These are phyloP conservation scores for Poeciliopsis gracilis DNA, from an alignment of 2,797 vertebrate species.

Conservation along the genomic window DNA sequence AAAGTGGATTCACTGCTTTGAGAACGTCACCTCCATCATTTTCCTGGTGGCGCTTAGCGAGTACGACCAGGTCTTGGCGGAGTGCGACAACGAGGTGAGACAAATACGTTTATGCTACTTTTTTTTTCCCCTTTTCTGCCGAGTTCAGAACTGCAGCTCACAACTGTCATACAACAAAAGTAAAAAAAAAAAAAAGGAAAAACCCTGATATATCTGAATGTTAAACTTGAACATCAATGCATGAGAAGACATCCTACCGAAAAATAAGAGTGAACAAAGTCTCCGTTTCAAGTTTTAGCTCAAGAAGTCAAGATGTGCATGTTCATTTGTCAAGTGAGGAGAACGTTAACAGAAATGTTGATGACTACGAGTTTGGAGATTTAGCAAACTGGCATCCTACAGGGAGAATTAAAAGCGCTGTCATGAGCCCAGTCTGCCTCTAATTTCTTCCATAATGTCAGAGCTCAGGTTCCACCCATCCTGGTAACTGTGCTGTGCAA, in stretches of 20 bases:
- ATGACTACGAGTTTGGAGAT: neutral
- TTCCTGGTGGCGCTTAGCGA: conserved; percentile 93
- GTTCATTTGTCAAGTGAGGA: neutral
- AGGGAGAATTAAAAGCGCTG: neutral
- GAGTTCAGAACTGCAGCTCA: neutral
- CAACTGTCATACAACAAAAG: neutral
- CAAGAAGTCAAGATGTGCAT: neutral
- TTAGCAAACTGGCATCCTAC: neutral
- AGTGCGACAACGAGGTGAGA: conserved; percentile 90
- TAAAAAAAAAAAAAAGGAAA: too few relatives aligned
- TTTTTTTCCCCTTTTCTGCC: neutral
- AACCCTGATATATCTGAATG: neutral
- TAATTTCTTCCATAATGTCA: neutral
- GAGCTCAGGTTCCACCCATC: neutral
- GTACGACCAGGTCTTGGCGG: conserved; percentile 92
- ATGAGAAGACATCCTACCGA: neutral
- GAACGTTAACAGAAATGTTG: neutral
- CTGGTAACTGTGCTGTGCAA: neutral
- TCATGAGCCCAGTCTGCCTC: neutral
- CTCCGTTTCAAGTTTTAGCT: neutral
- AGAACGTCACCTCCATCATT: conserved; percentile 94
- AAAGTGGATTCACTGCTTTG: conserved; percentile 96
- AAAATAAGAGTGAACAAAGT: neutral
- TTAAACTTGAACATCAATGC: neutral
- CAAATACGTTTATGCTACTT: neutral